Base-by-base conservation (phyloP, 2,888 invertebrate species). In the Catocala fraxini region DNA sequence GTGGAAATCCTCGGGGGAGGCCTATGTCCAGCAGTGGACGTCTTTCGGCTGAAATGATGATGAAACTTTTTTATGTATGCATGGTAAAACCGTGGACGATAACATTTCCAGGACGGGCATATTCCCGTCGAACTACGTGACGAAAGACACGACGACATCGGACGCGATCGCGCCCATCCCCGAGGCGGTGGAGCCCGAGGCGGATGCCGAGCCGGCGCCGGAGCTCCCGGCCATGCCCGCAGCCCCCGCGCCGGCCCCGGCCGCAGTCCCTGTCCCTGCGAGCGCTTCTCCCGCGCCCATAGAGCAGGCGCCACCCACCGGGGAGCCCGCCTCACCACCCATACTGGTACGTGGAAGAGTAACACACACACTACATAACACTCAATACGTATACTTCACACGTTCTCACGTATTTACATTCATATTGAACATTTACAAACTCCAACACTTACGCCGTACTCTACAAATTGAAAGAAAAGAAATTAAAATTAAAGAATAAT, bases 41-140 rank as follows among this genome's bases (percentile, higher is more conserved):
- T 25, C 25, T 25, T 25, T 25, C 4, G 25, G 1, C 1, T 25
- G 25, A 1, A 3, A 4, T 25, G 25, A 25, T 25, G 25, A 25
- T 25, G 25, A 25, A 25, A 25, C 3, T 25, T 25, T 25, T 25
- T 25, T 25, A 25, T 25, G 25, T 25, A 25, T 25, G 25, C 25
- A 25, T 25, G 25, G 4, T 25, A 25, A 25, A 3, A 25, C 25
- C 25, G 25, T 25, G 1, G 1, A 25, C 25, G 25, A 25, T 25
- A 3, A 25, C 25, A 25, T 25, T 25, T 25, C 25, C 78, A 95
- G 96, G 69, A 96, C 95, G 9, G 99, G 99, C 59, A 98, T 99
- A 75, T 99, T 99, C 92, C 99, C 99, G 0, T 98, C 98, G 1
- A 99, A 99, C 95, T 99, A 99, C 92, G 99, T 98, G 58, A 97